Conservation (phyloP, 2,113 vertebrate species). For the Psammodynastes pulverulentus region DNA sequence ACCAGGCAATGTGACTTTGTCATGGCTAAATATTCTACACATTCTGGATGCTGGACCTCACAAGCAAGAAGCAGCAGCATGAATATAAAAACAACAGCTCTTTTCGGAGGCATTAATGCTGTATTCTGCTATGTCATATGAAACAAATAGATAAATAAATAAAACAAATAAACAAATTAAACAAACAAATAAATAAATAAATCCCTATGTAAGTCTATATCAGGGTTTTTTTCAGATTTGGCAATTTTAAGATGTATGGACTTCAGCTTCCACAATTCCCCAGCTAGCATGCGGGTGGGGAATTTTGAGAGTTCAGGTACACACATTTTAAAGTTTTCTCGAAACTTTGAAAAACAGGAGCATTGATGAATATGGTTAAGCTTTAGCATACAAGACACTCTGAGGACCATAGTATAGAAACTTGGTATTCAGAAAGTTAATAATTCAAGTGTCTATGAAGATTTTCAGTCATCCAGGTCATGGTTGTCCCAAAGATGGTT, state of each 20-base stretch:
- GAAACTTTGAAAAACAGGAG: neutral
- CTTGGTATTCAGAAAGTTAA: no score
- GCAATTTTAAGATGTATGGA: neutral
- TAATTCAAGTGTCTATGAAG: no score
- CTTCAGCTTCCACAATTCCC: neutral
- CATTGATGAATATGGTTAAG: neutral
- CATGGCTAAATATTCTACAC: neutral
- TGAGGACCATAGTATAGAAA: neutral
- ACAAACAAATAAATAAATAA: neutral
- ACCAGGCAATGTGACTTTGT: neutral
- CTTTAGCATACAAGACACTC: neutral
- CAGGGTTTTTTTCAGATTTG: neutral
- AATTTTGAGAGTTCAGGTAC: neutral
- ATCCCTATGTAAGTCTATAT: neutral
- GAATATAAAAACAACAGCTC: neutral
- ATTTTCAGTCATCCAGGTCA: no score
- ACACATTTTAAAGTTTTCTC: neutral
- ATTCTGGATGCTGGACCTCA: neutral
- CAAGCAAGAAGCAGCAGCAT: neutral
- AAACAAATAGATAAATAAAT: neutral
- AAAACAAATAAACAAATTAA: no score
- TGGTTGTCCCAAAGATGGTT: no score
- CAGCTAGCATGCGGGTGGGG: neutral
- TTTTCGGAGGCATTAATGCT: neutral
- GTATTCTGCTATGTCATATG: neutral